Conservation (phyloP, 2,113 vertebrate genomes). For the Synchiropus splendidus region DNA sequence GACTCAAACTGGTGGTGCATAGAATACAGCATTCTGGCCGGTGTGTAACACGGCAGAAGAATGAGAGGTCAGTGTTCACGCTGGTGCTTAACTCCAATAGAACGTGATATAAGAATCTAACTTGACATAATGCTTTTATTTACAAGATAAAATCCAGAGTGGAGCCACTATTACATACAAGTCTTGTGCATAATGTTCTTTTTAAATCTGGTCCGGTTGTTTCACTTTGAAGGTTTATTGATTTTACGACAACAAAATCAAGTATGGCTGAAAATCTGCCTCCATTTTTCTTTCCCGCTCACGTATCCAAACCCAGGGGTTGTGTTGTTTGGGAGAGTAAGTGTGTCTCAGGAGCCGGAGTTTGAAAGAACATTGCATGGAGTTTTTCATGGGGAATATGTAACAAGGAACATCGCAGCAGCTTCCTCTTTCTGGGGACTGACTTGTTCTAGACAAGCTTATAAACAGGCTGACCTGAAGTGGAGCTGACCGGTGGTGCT, state of each 20-base stretch:
- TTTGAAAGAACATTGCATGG: slow-evolving; percentile 41
- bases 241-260: no score
- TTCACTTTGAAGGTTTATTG: neutral
- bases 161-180: neutral
- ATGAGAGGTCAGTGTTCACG: slow-evolving; percentile 30
- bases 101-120: slow-evolving; percentile 18
- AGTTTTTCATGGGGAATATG: slow-evolving; percentile 55
- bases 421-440: slow-evolving; percentile 31
- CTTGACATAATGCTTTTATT: slow-evolving; percentile 15
- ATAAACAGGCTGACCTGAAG: slow-evolving; percentile 27
- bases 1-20: slow-evolving; percentile 27
- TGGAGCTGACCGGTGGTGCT: slow-evolving; percentile 20
- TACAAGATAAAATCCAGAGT: no score
- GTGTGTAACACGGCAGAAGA: slow-evolving; percentile 26
- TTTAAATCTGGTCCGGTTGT: neutral
- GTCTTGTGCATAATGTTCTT: no score
- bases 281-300: slow-evolving; percentile 39
- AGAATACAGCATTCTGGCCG: slow-evolving; percentile 23
- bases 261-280: neutral
- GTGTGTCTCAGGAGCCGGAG: slow-evolving; percentile 35
- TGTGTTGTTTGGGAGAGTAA: slow-evolving; percentile 41
- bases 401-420: slow-evolving; percentile 45
- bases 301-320: slow-evolving; percentile 41
- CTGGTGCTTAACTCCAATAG: slow-evolving; percentile 10
- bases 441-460: slow-evolving; percentile 26